Base-by-base conservation (phyloP, 2,113 vertebrate genomes). In the Sitta europaea region DNA sequence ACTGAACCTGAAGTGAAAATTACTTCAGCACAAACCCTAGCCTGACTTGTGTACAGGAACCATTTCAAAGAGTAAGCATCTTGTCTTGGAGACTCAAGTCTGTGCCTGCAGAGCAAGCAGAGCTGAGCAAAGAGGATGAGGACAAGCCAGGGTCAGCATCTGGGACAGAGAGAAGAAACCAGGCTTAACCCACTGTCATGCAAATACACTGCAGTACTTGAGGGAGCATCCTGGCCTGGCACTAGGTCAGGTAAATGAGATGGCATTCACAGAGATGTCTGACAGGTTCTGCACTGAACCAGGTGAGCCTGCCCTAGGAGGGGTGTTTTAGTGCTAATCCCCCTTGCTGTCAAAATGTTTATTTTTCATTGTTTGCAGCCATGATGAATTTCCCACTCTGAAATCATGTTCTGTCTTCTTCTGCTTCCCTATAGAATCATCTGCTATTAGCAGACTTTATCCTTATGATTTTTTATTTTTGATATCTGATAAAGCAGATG, bases 301-400 rank as follows among this genome's bases (percentile, higher is more conserved):
- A 68, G 59, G 53, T 55, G 55, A 78, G 47, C 18, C 61, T 73
- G 27, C 33, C 59, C 38, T 38, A 3, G 1, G 17, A 81, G 11
- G 12, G 18, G 7, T 51, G 29, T 24, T 77, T 85, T 63, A 48
- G 13, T 68, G 48, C 31, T 87, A 72, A 67, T 75, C 53, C 78
- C 4, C 22, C 3, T 54, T 61, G 47, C 13, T 43, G 51, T 51
- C 40, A 87, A 77, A 87, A 91, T 14, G 6, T 43, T 79, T 67
- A 57, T 72, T 95, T 94, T 96, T 91, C 18, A 22, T 96, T 43
- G 88, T 92, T 96, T 92, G 89, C 73, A 97, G 66, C 84, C 66
- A 83, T 85, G 74, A 95, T 11, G 20, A 77, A 48, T 42, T 86
- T 79, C 13, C 40, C 17, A 31, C 38, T 63, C 33, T 63, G 36